Evolutionary conservation across 2,888 invertebrate genomes (phyloP), one percentile per base, ranked within the genome.

Genomic region (Ctenicera cuprea): DNA sequence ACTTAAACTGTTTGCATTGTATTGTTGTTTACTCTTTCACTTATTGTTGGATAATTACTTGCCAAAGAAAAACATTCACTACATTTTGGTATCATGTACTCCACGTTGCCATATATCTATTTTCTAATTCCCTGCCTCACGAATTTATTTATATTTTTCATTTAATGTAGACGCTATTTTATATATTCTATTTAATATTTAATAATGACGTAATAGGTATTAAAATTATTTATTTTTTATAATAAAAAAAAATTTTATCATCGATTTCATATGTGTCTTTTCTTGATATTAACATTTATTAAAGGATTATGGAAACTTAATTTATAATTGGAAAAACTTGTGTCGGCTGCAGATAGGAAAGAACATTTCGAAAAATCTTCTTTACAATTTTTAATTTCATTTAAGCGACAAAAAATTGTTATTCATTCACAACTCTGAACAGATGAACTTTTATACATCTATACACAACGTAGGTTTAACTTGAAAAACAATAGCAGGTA

Each of bases 171-270:
- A 71, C 48, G 45, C 71, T 71, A 73, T 73, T 73, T 73, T 73
- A 69, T 73, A 67, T 64, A 62, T 50, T 52, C 43, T 61, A 61
- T 68, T 48, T 68, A 61, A 41, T 73, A 73, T 73, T 69, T 69
- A 73, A 72, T 72, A 66, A 62, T 62, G 61, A 63, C 64, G 73
- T 73, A 73, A 54, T 73, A n/a, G n/a, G n/a, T n/a, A 62, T 54
- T 69, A 68, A 67, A 73, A 64, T 68, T 73, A 68, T 68, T 73
- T 73, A 68, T 68, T 73, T 73, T 70, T 73, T 73, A 33, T 33
- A 69, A 73, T 73, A 73, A 73, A 69, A 69, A 68, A 68, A 3
- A 30, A 43, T 14, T 54, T 37, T 57, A 57, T n/a, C 11, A 33
- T 12, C 14, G 14, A 33, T 11, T 33, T 30, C 14, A 18, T 57